Conservation (phyloP, 2,113 vertebrate species). For the Peromyscus californicus region DNA sequence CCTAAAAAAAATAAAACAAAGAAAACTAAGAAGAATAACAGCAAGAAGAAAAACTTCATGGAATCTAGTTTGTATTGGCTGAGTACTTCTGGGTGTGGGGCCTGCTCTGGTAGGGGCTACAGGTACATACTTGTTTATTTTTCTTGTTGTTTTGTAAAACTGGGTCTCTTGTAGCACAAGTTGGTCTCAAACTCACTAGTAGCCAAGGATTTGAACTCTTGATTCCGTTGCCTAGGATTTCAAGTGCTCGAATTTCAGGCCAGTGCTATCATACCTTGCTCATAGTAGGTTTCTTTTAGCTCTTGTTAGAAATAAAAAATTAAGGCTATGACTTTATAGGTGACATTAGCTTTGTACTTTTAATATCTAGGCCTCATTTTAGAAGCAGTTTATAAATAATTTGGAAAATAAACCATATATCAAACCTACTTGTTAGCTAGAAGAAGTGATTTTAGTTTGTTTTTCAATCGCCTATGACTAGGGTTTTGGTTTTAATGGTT, state of each 20-base stretch:
- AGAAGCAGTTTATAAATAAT: neutral
- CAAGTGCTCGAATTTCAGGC: neutral
- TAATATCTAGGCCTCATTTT: slow-evolving; percentile 11
- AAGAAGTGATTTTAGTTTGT: neutral
- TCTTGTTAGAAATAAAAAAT: slow-evolving; percentile 16
- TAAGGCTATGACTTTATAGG: neutral
- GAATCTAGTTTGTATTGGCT: neutral
- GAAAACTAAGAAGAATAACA: neutral
- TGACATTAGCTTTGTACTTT: slow-evolving; percentile 29
- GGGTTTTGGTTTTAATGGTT: slow-evolving; percentile 10
- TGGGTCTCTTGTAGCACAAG: neutral
- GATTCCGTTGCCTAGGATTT: neutral
- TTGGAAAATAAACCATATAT: slow-evolving; percentile 11
- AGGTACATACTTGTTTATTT: neutral
- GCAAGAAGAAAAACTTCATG: neutral
- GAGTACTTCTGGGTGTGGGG: neutral
- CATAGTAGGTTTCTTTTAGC: neutral
- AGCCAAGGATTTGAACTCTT: neutral
- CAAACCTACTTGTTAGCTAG: neutral
- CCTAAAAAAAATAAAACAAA: neutral
- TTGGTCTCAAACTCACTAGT: neutral
- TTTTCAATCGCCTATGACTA: neutral
- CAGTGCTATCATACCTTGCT: neutral
- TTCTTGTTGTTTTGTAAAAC: neutral
- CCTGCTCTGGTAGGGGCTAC: neutral